A percentile compares a stretch with the other conserved stretches of the same genome.
Evolutionary conservation across 2,888 invertebrate species (phyloP).

Genomic region (Drosophila paramelanica): DNA sequence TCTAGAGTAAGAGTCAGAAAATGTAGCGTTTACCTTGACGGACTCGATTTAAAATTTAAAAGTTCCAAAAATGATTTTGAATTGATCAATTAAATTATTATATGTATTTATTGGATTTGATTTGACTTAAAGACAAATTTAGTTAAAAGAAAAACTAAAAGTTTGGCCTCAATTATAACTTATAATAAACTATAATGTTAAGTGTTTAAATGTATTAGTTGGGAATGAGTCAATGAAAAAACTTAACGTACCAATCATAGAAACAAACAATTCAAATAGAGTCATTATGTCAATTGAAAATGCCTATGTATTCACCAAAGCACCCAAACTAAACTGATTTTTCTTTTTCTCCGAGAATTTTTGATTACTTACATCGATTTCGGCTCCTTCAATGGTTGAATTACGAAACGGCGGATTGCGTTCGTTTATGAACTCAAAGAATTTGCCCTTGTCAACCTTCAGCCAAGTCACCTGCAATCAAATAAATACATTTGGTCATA

Average conservation of each 20-base stretch:
- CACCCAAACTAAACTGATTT: background rate
- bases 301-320: conserved; percentile 16
- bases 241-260: background rate
- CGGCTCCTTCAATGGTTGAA: conserved; percentile 89
- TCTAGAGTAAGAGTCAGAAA: too few species aligned
- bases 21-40: too few species aligned
- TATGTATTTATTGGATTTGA: background rate
- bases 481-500: conserved; percentile 36
- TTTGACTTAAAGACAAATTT: background rate
- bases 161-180: background rate
- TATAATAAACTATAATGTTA: background rate
- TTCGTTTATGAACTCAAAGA: conserved; percentile 92
- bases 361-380: conserved; percentile 90
- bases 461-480: conserved; percentile 85
- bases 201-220: background rate
- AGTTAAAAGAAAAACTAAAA: background rate
- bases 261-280: conserved; percentile 4
- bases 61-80: too few species aligned
- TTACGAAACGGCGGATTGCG: conserved; percentile 90
- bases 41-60: too few species aligned
- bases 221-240: background rate
- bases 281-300: conserved; percentile 1
- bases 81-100: too few species aligned
- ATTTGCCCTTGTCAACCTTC: conserved; percentile 87
- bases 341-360: background rate